phyloP scores from a whole-genome alignment of 1,140 invertebrate genomes.

The Eupristina koningsbergeri region DNA sequence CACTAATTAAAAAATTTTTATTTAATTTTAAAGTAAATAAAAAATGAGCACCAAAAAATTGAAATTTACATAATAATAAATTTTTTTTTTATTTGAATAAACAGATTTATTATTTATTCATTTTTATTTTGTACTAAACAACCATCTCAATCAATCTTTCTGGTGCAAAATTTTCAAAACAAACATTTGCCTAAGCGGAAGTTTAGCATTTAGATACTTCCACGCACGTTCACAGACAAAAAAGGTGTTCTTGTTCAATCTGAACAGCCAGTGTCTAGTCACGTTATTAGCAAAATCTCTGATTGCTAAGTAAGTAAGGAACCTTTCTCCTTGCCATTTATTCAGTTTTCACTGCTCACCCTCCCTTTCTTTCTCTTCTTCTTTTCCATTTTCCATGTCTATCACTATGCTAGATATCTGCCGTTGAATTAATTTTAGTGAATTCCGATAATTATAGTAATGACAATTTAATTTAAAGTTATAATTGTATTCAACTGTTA shows the following conservation, averaged over 20 bases:
- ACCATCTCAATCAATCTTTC: not conserved
- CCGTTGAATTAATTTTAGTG: not conserved
- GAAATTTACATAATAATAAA: too few relatives aligned
- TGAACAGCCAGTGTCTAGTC: not conserved
- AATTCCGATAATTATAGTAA: too few relatives aligned
- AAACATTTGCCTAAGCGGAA: conserved; percentile 15
- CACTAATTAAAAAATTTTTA: too few relatives aligned
- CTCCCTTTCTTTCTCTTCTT: not conserved
- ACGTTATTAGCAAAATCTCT: conserved; percentile 11
- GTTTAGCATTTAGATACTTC: conserved; percentile 3
- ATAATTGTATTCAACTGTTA: too few relatives aligned
- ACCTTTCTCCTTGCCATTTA: not conserved
- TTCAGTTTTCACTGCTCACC: not conserved
- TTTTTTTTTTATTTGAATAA: too few relatives aligned
- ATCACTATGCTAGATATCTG: not conserved
- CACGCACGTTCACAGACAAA: not conserved
- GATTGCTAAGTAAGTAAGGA: not conserved
- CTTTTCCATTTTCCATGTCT: not conserved
- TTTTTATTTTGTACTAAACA: not conserved
- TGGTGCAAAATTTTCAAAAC: conserved; percentile 22
- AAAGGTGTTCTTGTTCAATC: not conserved
- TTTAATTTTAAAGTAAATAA: too few relatives aligned
- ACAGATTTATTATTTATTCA: too few relatives aligned
- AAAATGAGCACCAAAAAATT: too few relatives aligned
- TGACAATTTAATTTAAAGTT: too few relatives aligned